Base-by-base conservation (phyloP, 2,888 invertebrate genomes). In the Cryptosula pallasiana region DNA sequence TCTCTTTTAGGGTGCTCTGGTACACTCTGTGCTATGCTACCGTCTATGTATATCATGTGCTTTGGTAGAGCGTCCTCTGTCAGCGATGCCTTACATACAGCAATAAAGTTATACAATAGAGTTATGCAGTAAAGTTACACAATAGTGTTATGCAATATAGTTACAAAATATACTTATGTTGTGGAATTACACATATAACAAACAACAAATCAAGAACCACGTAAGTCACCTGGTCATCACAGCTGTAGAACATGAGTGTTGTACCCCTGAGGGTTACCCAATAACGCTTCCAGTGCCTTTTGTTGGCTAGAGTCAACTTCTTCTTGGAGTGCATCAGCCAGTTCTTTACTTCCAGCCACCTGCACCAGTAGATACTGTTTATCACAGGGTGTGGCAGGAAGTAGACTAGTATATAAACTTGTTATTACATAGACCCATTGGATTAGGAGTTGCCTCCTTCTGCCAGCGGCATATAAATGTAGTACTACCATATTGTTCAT, bases 1-100 rank as follows among this genome's bases (percentile, higher is more conserved):
- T 97, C 96, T 79, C 96, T 89, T 86, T 96, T 95, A 25, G 97
- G 97, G 86, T 98, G 96, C 86, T 98, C 97, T n/a, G 97, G 97
- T 82, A 97, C 95, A 70, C 96, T 94, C 86, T 97, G 97, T 92
- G 95, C 95, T 86, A 98, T 95, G 27, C 82, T 81, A 23, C 83
- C 82, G 75, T 84, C 83, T 71, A 84, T 83, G 72, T 83, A 82
- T 36, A 84, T 77, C 73, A 83, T 79, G 74, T 84, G 83, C 72
- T 79, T 75, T 3, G 84, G 82, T 25, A 81, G 75, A 72, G 78
- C 79, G 71, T 80, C 79, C 55, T 83, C 81, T 34, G 63, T 63
- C 27, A 63, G 63, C 13, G 63, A 29, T n/a, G 63, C 32, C 63
- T 63, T 16, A 2, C 2, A 63, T 3, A 20, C 13, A 57, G 57